Base-by-base conservation (phyloP, 2,113 vertebrate species). In the Carollia perspicillata region DNA sequence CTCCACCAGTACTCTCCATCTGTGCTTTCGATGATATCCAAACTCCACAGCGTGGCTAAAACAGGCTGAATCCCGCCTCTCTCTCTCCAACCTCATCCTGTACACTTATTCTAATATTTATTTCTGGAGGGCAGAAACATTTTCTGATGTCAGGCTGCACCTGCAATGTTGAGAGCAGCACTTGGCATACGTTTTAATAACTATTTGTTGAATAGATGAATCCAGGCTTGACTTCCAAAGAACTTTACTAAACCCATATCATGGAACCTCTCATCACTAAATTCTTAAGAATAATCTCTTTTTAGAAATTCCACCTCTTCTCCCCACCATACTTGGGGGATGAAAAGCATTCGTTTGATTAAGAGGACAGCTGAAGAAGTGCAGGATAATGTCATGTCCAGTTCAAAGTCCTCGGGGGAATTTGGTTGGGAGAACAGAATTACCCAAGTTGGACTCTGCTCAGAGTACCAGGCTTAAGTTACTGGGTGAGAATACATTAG, bases 401-500 rank as follows among this genome's bases (percentile, higher is more conserved):
- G 37, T 84, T 92, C 28, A 75, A 86, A 69, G 74, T 90, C 75
- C 51, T 69, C 63, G 66, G 63, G 69, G 40, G 79, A 92, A 83
- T 84, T 66, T 60, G 35, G 55, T 87, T 71, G 60, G 68, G 37
- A 90, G 58, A 60, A 95, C 63, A 71, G 96, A 95, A 97, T 97
- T 90, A 89, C 77, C 88, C 84, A 84, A 78, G 35, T 47, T 95
- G 95, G 86, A 84, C 47, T 78, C 58, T 40, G 17, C 81, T 84
- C 95, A 97, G 92, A 1, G 53, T 3, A 28, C 84, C 63, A 95
- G 71, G 60, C 79, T 69, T 79, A 86, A 94, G 83, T 91, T 94
- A 94, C 42, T 96, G 92, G 55, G 53, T 91, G 92, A 95, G 75
- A 95, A 60, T 63, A 94, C 60, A 78, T 94, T 95, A 92, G 84